Evolutionary conservation across 2,888 invertebrate genomes (phyloP).

Genomic region (Rosalia funebris): DNA sequence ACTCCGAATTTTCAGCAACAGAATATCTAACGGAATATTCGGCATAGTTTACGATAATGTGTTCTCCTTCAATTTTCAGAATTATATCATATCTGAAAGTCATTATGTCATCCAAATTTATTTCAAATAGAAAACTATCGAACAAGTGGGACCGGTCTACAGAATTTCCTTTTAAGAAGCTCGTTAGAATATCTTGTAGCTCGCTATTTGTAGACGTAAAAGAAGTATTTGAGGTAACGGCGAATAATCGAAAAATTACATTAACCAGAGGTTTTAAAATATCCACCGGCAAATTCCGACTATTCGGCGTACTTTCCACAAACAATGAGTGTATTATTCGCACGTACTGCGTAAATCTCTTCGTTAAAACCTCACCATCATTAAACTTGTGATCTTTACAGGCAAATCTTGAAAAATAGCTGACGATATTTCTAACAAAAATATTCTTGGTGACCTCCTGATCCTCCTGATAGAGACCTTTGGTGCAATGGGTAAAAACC

Average conservation of each 20-base stretch:
- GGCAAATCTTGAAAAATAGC: conserved; percentile 43
- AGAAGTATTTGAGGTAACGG: conserved; percentile 57
- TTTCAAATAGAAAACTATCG: conserved; percentile 58
- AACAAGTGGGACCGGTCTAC: conserved; percentile 50
- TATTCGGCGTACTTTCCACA: conserved; percentile 46
- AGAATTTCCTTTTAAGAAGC: conserved; percentile 43
- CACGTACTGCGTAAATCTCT: conserved; percentile 48
- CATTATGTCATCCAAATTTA: conserved; percentile 43
- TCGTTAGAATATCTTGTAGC: conserved; percentile 49
- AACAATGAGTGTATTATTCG: conserved; percentile 53
- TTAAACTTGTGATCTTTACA: conserved; percentile 51
- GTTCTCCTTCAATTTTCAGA: conserved; percentile 47
- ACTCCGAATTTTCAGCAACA: conserved; percentile 55
- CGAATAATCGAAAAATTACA: conserved; percentile 63
- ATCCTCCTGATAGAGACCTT: conserved; percentile 67
- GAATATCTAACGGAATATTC: conserved; percentile 41
- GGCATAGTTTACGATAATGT: conserved; percentile 42
- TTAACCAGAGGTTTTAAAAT: conserved; percentile 63
- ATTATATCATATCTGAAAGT: conserved; percentile 52
- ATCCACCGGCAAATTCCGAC: conserved; percentile 55
- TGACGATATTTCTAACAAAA: conserved; percentile 55
- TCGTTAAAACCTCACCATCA: conserved; percentile 51
- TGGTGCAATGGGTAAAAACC: conserved; percentile 69
- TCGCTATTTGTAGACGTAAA: conserved; percentile 57
- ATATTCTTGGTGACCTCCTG: conserved; percentile 60